Base-by-base conservation (phyloP, 2,797 vertebrate species). In the Lutjanus argentimaculatus region DNA sequence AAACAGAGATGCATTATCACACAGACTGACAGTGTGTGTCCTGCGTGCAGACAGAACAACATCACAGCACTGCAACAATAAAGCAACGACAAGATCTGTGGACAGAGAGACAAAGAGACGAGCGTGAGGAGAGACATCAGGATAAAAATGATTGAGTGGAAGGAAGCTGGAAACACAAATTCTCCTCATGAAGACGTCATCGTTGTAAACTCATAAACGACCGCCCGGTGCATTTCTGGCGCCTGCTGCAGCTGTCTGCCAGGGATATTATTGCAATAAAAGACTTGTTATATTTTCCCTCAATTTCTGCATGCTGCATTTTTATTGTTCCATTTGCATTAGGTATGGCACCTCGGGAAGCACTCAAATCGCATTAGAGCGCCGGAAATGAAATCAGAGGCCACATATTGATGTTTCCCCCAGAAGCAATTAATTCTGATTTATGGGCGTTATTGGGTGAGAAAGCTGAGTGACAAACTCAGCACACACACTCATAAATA, bases 371-470 rank as follows among this genome's bases (percentile, higher is more conserved):
- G 22, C 85, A 88, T 91, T 83, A 90, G 63, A 79, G 56, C 42
- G 30, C 56, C 17, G 75, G 79, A 82, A 91, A 93, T 90, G 21
- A 90, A 93, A 91, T 88, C 88, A 82, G 64, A 80, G 75, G 72
- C 83, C 63, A 57, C 45, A n/a, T 82, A 88, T 90, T 85, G 86
- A 91, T 86, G 88, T 85, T 80, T 71, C 86, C 63, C 36, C 63
- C 53, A 25, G 51, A 82, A 64, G 85, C 88, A 89, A 90, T 94
- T 93, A 74, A 91, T 91, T 91, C 84, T 74, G 83, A 92, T 94
- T 88, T 86, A 92, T 88, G 68, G 30, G 55, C 64, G 12, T 91
- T 82, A 85, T 79, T 77, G 80, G 68, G 73, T 85, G 68, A 91
- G 88, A 86, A 76, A 77, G 76, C 81, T 88, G 77, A 83, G 79